Conservation (phyloP, 2,888 invertebrate genomes). For the Idaea straminata region DNA sequence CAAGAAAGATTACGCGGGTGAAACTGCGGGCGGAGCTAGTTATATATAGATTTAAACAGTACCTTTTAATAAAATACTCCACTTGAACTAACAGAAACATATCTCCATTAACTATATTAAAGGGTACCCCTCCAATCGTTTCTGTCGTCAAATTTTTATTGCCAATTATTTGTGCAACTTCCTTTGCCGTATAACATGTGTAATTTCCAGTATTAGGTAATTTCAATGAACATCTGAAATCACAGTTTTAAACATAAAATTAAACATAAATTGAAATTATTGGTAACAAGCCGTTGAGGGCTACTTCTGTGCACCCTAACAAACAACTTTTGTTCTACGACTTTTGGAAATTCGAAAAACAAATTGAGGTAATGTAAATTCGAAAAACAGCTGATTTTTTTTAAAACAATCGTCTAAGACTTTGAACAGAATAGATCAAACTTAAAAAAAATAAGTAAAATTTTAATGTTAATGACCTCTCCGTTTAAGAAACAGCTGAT, state of each 20-base stretch:
- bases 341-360: no score
- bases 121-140: background rate
- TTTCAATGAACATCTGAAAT: background rate
- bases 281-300: no score
- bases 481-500: no score
- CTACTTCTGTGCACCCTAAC: no score
- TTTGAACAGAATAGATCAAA: no score
- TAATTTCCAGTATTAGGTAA: background rate
- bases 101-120: conserved; percentile 7
- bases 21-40: background rate
- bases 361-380: no score
- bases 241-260: conserved; percentile 12
- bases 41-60: background rate
- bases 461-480: no score
- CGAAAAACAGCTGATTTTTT: no score
- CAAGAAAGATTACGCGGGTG: background rate
- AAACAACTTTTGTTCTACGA: no score
- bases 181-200: background rate
- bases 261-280: no score
- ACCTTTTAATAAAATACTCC: conserved; percentile 29
- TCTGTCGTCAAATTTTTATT: background rate
- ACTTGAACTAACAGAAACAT: conserved; percentile 31
- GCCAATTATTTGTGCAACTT: background rate
- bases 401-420: no score
- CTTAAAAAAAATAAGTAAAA: no score